A percentile compares a stretch with the other conserved stretches of the same genome.
Conservation (phyloP, 2,888 invertebrate genomes). For the Macropis europaea region DNA sequence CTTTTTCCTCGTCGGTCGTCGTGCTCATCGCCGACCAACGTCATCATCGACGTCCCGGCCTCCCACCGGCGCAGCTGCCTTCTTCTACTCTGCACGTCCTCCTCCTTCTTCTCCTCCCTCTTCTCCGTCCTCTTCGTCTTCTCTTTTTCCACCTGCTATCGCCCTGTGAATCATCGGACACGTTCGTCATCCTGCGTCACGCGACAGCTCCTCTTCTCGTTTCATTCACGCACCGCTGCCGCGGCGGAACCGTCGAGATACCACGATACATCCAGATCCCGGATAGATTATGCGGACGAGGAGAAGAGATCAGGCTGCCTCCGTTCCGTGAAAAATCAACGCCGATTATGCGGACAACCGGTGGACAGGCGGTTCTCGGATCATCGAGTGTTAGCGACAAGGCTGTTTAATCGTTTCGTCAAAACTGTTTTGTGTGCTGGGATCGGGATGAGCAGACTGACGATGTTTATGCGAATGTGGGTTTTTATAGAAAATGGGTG, state of each 20-base stretch:
- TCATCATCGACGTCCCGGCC: slow-evolving; percentile 39
- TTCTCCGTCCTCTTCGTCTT: slow-evolving; percentile 3
- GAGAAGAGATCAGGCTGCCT: not conserved
- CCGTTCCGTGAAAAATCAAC: too few relatives aligned
- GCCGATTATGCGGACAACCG: too few relatives aligned
- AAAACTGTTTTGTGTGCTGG: too few relatives aligned
- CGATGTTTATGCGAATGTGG: too few relatives aligned
- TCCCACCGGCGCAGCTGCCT: not conserved
- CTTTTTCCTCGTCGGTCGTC: slow-evolving; percentile 33
- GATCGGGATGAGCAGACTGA: too few relatives aligned
- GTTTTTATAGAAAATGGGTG: too few relatives aligned
- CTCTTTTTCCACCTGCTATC: slow-evolving; percentile 48
- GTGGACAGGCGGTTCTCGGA: too few relatives aligned
- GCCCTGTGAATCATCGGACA: slow-evolving; percentile 67
- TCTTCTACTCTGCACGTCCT: not conserved
- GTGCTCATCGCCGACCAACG: slow-evolving; percentile 40
- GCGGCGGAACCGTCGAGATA: not conserved
- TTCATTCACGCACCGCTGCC: slow-evolving; percentile 34
- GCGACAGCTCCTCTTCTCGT: slow-evolving; percentile 40
- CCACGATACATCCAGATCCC: not conserved
- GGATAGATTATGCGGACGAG: slow-evolving; percentile 10
- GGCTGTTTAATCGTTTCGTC: too few relatives aligned
- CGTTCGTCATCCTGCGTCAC: slow-evolving; percentile 55
- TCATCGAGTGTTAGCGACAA: too few relatives aligned
- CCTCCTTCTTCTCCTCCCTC: not conserved